Evolutionary conservation across 2,113 vertebrate species (phyloP).

Genomic region (Hoplias malabaricus): DNA sequence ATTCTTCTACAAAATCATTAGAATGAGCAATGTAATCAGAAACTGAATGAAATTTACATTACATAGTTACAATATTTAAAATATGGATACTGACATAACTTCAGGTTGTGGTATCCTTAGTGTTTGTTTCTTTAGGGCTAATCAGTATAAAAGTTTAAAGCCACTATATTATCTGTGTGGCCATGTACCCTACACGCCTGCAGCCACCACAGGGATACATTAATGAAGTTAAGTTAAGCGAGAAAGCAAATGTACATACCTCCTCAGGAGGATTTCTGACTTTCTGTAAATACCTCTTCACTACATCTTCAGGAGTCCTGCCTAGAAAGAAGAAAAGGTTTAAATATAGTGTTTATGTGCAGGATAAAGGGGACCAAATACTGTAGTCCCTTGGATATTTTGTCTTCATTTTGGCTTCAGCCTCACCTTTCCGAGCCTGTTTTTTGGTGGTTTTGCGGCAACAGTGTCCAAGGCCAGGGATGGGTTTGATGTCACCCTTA

Average conservation of each 20-base stretch:
- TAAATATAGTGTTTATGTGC: neutral
- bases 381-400: no score
- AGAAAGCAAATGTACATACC: conserved; percentile 65
- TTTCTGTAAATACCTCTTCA: conserved; percentile 91
- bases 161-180: neutral
- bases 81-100: no score
- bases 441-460: conserved; percentile 94
- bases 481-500: conserved; percentile 91
- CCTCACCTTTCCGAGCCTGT: conserved; percentile 89
- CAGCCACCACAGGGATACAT: neutral
- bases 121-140: neutral
- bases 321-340: conserved; percentile 66
- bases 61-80: no score
- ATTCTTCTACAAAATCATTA: neutral
- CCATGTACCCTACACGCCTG: neutral
- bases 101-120: no score
- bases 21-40: no score
- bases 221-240: neutral
- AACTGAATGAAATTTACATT: no score
- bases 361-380: neutral
- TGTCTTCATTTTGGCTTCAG: no score
- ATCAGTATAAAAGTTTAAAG: neutral
- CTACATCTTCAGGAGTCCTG: conserved; percentile 89
- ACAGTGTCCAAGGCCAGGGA: conserved; percentile 86
- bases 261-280: conserved; percentile 87